These are phyloP conservation scores for Ectobius pallidus DNA, from an alignment of 2,888 invertebrate species.

Conservation along the genomic window DNA sequence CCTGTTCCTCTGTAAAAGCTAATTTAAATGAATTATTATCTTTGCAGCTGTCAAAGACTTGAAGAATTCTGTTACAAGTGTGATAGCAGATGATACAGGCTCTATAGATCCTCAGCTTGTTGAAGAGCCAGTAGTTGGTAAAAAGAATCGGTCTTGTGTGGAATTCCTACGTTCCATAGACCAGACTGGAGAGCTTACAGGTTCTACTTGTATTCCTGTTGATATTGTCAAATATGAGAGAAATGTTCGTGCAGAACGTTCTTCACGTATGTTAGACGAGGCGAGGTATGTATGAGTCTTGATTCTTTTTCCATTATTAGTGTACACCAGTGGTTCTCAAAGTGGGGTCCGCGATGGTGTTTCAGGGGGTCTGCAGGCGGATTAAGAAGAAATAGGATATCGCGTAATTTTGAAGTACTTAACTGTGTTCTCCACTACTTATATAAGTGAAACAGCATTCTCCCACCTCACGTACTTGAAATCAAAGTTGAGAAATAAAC, in stretches of 20 bases:
- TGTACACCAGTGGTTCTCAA: no score
- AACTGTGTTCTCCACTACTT: no score
- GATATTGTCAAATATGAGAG: conserved; percentile 57
- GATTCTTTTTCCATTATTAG: no score
- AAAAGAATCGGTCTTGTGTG: conserved; percentile 40
- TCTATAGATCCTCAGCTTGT: neutral
- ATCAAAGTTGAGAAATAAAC: no score
- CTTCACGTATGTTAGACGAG: conserved; percentile 47
- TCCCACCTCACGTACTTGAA: no score
- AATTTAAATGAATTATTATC: no score
- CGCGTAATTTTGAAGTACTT: no score
- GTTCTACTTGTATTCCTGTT: conserved; percentile 34
- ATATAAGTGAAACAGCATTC: no score
- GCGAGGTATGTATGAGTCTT: conserved; percentile 45
- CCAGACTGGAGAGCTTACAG: conserved; percentile 52
- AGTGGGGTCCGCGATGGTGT: no score
- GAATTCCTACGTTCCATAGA: conserved; percentile 56
- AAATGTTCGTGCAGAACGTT: conserved; percentile 51
- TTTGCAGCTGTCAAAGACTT: conserved; percentile 26
- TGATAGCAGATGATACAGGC: neutral
- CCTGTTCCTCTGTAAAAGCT: no score
- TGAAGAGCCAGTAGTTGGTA: neutral
- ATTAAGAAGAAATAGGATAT: no score
- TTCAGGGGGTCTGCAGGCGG: no score
- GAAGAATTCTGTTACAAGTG: neutral